Conservation (phyloP, 2,113 vertebrate species). For the Tupaia chinensis region DNA sequence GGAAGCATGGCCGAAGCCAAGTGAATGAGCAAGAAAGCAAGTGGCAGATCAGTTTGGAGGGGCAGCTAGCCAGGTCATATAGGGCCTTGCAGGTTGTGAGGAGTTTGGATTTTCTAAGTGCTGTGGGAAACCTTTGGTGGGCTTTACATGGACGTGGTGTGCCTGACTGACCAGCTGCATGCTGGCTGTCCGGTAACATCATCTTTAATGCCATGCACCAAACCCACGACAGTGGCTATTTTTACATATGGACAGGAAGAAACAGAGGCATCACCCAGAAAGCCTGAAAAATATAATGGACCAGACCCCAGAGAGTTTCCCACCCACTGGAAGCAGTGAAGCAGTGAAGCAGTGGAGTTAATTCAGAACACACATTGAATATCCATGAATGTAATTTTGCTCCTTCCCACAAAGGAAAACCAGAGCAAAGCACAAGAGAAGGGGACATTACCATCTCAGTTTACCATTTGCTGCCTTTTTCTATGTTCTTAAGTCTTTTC, state of each 20-base stretch:
- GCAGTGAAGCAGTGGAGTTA: neutral
- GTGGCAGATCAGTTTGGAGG: neutral
- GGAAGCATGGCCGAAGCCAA: neutral
- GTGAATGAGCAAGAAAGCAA: neutral
- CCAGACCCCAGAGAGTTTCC: neutral
- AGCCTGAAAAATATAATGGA: too few species aligned
- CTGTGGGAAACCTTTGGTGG: neutral
- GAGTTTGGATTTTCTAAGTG: neutral
- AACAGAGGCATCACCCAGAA: neutral
- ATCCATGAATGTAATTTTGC: neutral
- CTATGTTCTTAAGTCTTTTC: neutral
- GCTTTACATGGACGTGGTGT: neutral
- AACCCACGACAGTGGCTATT: neutral
- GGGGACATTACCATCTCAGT: neutral
- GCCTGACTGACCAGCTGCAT: neutral
- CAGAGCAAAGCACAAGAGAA: neutral
- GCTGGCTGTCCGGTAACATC: neutral
- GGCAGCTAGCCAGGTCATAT: neutral
- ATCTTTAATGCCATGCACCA: neutral
- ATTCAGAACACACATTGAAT: neutral
- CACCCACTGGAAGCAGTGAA: neutral
- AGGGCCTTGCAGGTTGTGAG: neutral
- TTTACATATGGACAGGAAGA: neutral
- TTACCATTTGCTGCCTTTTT: neutral
- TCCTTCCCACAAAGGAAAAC: neutral